Conservation (phyloP, 2,888 invertebrate genomes). For the Eumacrocentrus americanus region DNA sequence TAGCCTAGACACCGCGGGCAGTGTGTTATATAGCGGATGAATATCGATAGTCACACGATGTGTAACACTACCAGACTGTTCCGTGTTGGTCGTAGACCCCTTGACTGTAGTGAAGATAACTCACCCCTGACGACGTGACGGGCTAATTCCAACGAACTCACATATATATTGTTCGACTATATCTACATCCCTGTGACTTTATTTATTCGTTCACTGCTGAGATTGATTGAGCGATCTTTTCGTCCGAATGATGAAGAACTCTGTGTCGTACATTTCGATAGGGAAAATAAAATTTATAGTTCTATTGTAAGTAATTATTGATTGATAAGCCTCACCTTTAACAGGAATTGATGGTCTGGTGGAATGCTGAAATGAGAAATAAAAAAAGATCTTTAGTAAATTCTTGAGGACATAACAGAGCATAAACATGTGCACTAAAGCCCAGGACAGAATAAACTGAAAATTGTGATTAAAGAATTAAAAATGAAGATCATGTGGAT, state of each 20-base stretch:
- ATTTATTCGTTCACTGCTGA: conserved; percentile 7
- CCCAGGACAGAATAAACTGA: conserved; percentile 27
- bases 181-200: neutral
- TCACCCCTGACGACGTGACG: conserved; percentile 27
- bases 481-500: conserved; percentile 21
- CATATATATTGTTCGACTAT: conserved; percentile 11
- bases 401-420: conserved; percentile 22
- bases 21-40: conserved; percentile 38
- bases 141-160: conserved; percentile 12
- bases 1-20: conserved; percentile 34
- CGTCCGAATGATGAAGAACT: neutral
- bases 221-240: neutral
- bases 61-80: conserved; percentile 20
- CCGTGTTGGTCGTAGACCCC: conserved; percentile 23
- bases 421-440: conserved; percentile 37
- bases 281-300: neutral
- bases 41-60: conserved; percentile 52
- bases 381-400: conserved; percentile 8
- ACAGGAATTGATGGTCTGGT: conserved; percentile 59
- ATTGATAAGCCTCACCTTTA: conserved; percentile 52
- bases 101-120: conserved; percentile 30
- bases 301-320: no score
- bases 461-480: conserved; percentile 29
- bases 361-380: conserved; percentile 54
- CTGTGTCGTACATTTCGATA: neutral